Evolutionary conservation across 2,888 invertebrate species (phyloP), one percentile per base, ranked within the genome.

Genomic region (Drosophila barbarae): DNA sequence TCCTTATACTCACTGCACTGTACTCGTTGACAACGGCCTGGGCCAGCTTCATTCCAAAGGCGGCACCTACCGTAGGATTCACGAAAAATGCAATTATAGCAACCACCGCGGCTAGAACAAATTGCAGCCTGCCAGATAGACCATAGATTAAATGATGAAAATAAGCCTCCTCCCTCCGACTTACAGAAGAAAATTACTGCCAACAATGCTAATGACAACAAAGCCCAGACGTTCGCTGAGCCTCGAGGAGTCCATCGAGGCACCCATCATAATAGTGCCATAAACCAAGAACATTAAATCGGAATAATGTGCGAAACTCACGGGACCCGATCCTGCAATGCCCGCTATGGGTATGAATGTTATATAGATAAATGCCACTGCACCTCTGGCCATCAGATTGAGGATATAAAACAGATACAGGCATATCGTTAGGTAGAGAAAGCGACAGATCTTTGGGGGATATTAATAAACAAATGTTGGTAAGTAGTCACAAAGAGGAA

Each of bases 1-100:
- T 26, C 30, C n/a, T 9, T 42, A 5, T n/a, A 65, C 74, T 54
- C 18, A 80, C 80, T 0, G 28, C 34, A 8, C 30, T 30, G 13
- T 66, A 71, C 46, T 74, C 74, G 0, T 8, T 2, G 10, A 81
- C 7, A 0, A 70, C 21, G 1, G 79, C 71, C 49, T 66, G 57
- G 1, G 77, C 46, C 2, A 84, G 15, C 35, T 79, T 84, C 83
- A 82, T 82, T 50, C 58, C 70, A 49, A 84, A 39, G 0, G 77
- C 79, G 0, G 66, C 15, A 5, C 59, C 53, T 4, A 75, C 30
- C 1, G 74, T 49, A 15, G 59, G 41, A 34, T 42, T 51, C 1
- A 59, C 6, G 0, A 76, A 0, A 12, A 71, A 15, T 3, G 52
- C 8, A 0, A 56, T 34, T 0, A 42, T 0, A 0, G 72, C 0